Evolutionary conservation across 2,797 vertebrate genomes (phyloP), one percentile per base, ranked within the genome.

Genomic region (Lithobates sylvaticus): DNA sequence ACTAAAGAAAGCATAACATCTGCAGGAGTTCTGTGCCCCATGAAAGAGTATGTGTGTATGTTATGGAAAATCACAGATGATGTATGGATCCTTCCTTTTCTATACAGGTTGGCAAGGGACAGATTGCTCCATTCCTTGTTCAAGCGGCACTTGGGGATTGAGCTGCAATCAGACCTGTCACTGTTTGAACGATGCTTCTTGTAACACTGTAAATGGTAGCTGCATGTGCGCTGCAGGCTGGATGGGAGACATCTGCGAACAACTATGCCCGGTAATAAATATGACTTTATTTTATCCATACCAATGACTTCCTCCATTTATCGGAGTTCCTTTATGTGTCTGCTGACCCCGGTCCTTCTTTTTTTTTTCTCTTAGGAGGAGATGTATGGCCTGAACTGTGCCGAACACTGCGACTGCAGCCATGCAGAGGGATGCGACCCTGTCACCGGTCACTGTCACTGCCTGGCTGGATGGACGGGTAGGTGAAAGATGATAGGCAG

Each of bases 391-490:
- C 91, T 97, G 88, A 97, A 98, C 85, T 99, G 98, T 91, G 95
- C 94, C 0, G 96, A 98, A 88, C 96, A 42, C 42, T 99, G 98
- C 89, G 97, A 99, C 91, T 99, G 98, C 76, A 96, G 93, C 93
- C 98, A 99, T 0, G 97, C 97, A 0, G 95, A 98, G 2, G 97
- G 98, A 78, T 99, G 98, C 1, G 96, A 99, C 75, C 94, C 97
- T 10, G 89, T 97, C 90, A 97, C 95, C 0, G 98, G 98, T 3
- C 96, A 97, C 91, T 99, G 98, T 90, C 97, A 94, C 92, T 99
- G 98, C 91, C 94, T 97, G 26, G 95, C 98, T 0, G 98, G 98
- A 36, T 99, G 98, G 98, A 99, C 97, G 95, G 98, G 98, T 99
- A 91, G 94, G 67, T 67, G 10, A 16, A 29, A 64, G 4, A 27